Evolutionary conservation across 2,797 vertebrate genomes (phyloP), one percentile per base, ranked within the genome.

Genomic region (Sebastes ruberrimus): DNA sequence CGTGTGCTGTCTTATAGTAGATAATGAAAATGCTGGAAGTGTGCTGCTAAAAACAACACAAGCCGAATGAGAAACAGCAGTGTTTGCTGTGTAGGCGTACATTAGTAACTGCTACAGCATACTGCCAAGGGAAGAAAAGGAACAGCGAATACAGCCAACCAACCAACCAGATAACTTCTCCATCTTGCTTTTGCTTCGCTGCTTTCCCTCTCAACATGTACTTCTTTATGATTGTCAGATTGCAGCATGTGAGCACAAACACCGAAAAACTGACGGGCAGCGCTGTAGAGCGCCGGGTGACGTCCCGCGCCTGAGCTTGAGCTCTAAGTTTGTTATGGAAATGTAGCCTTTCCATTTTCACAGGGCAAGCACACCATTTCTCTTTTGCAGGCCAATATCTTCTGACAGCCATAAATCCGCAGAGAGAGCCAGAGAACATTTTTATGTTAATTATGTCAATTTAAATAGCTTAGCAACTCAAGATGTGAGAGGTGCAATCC

Each of bases 361-460:
- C 61, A 46, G 42, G 59, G 49, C 82, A 76, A 66, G 78, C 55
- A 85, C 27, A 83, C 59, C 69, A 33, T 84, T 86, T 81, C 66
- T 78, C 71, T 76, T 67, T 67, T 20, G 20, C 65, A 81, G 80
- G 57, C 76, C 80, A 75, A 82, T 93, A 86, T 89, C 85, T 70
- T 83, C 71, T 89, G 86, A 92, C 88, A 90, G 87, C 83, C 84
- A 89, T 79, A 86, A 92, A 89, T 89, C 87, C 85, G 64, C 73
- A 66, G 71, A 92, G 74, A 78, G 81, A 42, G 38, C 80, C 80
- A 74, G 75, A 80, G 82, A 92, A 91, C 81, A 90, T 90, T 93
- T 94, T 90, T 82, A 93, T 94, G 90, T 93, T 95, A 93, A 95
- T 94, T 92, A 92, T 94, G 88, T 90, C 91, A 93, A 94, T 95